Conservation (phyloP, 2,113 vertebrate genomes). For the Piaya cayana region DNA sequence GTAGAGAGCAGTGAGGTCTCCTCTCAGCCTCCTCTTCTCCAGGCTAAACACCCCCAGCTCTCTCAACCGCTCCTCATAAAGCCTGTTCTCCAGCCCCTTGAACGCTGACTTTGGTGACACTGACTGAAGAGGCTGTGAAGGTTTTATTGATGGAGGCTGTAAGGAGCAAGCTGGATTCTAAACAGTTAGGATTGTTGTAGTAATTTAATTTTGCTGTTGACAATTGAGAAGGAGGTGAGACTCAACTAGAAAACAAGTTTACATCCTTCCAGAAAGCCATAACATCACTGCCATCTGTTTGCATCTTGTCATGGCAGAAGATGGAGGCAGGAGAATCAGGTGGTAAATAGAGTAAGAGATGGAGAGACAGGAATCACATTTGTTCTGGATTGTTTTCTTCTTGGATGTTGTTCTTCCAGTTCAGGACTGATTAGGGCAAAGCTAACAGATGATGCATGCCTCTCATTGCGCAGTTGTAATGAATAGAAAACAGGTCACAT, state of each 20-base stretch:
- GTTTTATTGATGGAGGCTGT: not conserved
- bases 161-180: not conserved
- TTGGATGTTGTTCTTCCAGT: not conserved
- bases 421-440: not conserved
- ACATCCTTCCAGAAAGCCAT: not conserved
- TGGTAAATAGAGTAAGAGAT: not conserved
- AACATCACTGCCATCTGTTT: not conserved
- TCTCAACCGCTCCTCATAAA: no score
- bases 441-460: not conserved
- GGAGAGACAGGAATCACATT: not conserved
- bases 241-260: not conserved
- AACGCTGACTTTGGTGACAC: not conserved
- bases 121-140: not conserved
- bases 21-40: no score
- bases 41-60: no score
- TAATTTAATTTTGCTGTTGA: not conserved
- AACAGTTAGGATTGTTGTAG: not conserved
- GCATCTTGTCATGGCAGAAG: not conserved
- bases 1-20: no score
- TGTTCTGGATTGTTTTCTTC: not conserved
- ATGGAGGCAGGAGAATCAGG: not conserved
- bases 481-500: not conserved
- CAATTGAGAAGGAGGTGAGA: not conserved
- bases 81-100: no score
- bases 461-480: not conserved